phyloP scores from a whole-genome alignment of 2,888 invertebrate genomes.

The Cancer borealis region DNA sequence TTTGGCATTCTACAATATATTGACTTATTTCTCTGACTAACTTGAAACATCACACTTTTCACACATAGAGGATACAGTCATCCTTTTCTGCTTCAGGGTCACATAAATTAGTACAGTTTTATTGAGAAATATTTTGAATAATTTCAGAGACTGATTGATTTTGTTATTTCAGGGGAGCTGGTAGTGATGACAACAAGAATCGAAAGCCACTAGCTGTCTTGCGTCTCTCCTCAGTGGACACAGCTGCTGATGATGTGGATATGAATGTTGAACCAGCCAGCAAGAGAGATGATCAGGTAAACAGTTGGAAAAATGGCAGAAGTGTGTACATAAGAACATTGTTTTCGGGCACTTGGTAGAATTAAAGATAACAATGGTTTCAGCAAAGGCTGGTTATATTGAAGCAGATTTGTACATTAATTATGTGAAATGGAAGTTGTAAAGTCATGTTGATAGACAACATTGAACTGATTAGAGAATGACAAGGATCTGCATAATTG shows the following conservation, averaged over 20 bases:
- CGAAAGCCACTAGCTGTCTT: slow-evolving; percentile 76
- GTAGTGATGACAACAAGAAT: slow-evolving; percentile 76
- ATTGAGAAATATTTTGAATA: too few species aligned
- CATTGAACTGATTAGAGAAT: too few species aligned
- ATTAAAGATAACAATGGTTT: not conserved
- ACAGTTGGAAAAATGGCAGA: not conserved
- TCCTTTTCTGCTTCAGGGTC: not conserved
- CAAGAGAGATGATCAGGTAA: slow-evolving; percentile 77
- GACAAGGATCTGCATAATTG: too few species aligned
- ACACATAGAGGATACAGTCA: too few species aligned
- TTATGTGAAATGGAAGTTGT: too few species aligned
- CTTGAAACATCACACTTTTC: too few species aligned
- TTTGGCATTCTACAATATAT: too few species aligned
- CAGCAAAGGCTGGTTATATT: too few species aligned
- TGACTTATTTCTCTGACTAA: too few species aligned
- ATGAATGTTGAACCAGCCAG: slow-evolving; percentile 77
- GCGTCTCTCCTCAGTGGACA: slow-evolving; percentile 76
- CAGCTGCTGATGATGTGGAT: slow-evolving; percentile 76
- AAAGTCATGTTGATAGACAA: too few species aligned
- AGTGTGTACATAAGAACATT: not conserved
- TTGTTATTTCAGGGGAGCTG: slow-evolving; percentile 65
- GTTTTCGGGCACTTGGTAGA: not conserved
- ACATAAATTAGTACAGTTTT: not conserved
- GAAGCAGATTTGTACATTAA: too few species aligned
- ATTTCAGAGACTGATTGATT: not conserved